Percentiles rank a stretch among this genome's conserved stretches.
Conservation (phyloP, 2,888 invertebrate species). For the Calliopum simillimum region DNA sequence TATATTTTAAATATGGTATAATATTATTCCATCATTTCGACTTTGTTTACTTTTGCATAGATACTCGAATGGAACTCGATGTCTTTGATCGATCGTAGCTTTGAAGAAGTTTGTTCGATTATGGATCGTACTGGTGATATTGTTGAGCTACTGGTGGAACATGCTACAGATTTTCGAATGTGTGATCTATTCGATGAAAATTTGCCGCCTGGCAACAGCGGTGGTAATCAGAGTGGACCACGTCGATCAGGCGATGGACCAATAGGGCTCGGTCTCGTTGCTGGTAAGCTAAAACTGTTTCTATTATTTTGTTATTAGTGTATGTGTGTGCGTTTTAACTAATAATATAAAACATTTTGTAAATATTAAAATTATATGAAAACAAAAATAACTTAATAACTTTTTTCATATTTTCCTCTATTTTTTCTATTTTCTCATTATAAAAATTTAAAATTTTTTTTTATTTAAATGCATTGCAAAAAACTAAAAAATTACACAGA, state of each 20-base stretch:
- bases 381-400: slow-evolving; percentile 24
- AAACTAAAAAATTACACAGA: slow-evolving; percentile 71
- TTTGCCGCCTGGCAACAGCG: slow-evolving; percentile 69
- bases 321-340: background rate
- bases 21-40: background rate
- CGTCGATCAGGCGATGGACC: slow-evolving; percentile 67
- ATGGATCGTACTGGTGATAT: slow-evolving; percentile 89
- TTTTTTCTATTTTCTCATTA: slow-evolving; percentile 22
- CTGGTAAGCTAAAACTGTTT: slow-evolving; percentile 59
- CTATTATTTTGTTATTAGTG: background rate
- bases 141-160: slow-evolving; percentile 88
- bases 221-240: slow-evolving; percentile 63
- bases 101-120: slow-evolving; percentile 92
- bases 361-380: background rate
- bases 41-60: slow-evolving; percentile 62
- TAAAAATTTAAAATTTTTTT: slow-evolving; percentile 6
- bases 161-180: slow-evolving; percentile 79
- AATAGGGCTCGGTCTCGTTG: slow-evolving; percentile 64
- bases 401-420: slow-evolving; percentile 34
- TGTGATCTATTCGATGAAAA: slow-evolving; percentile 79
- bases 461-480: background rate
- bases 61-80: slow-evolving; percentile 94
- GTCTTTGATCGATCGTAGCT: slow-evolving; percentile 89
- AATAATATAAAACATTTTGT: background rate
- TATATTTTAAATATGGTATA: background rate